These are phyloP conservation scores for Datnioides undecimradiatus DNA, from an alignment of 2,113 vertebrate species.

Conservation along the genomic window DNA sequence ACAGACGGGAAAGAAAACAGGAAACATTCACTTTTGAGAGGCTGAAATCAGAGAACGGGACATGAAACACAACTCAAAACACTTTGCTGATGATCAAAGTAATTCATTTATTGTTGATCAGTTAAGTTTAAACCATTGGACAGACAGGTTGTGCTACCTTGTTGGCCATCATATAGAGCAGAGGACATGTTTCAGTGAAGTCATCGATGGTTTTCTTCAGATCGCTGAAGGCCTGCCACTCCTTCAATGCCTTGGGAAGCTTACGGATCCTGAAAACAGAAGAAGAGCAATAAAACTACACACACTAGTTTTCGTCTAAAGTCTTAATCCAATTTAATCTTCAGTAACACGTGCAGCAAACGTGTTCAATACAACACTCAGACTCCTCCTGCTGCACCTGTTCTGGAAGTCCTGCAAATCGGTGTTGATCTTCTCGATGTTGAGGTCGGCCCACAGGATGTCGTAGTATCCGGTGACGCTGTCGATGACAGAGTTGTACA, in stretches of 20 bases:
- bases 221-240: slow-evolving; percentile 88
- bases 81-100: no score
- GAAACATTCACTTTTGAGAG: no score
- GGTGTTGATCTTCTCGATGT: slow-evolving; percentile 86
- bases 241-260: slow-evolving; percentile 87
- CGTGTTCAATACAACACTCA: no score
- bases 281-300: not conserved
- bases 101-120: no score
- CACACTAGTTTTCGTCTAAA: no score
- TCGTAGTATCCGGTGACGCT: slow-evolving; percentile 82
- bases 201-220: slow-evolving; percentile 88
- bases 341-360: no score
- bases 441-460: slow-evolving; percentile 85
- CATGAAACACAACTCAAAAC: no score
- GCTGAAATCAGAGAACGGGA: no score
- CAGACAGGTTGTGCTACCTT: slow-evolving; percentile 75
- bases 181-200: slow-evolving; percentile 87
- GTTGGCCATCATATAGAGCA: slow-evolving; percentile 89
- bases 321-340: not conserved
- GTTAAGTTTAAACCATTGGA: no score
- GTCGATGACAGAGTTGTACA: slow-evolving; percentile 84
- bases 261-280: slow-evolving; percentile 82
- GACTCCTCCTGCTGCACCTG: slow-evolving; percentile 65
- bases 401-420: slow-evolving; percentile 90
- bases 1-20: no score